Conservation (phyloP, 2,113 vertebrate species). For the Rhombomys opimus region DNA sequence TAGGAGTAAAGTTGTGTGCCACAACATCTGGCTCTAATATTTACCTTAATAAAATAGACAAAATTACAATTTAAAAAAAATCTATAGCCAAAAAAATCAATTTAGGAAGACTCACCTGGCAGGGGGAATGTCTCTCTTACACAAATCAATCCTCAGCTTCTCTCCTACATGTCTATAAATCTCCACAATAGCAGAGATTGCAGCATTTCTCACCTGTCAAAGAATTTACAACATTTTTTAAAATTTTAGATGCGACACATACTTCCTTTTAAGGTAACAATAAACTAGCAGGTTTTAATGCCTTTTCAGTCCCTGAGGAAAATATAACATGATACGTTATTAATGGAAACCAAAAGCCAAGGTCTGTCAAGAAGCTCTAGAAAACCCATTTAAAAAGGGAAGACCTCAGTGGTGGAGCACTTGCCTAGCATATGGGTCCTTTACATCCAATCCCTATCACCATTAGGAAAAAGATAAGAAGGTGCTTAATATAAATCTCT, state of each 20-base stretch:
- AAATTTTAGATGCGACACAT: not conserved
- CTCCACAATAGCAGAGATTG: conserved; percentile 92
- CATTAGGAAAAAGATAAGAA: not conserved
- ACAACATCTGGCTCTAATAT: not conserved
- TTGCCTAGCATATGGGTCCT: not conserved
- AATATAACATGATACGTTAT: conserved; percentile 12
- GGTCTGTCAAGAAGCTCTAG: not conserved
- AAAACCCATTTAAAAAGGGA: not conserved
- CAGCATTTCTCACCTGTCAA: conserved; percentile 94
- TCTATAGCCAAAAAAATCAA: not conserved
- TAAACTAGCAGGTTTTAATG: conserved; percentile 16
- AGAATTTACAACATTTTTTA: conserved; percentile 23
- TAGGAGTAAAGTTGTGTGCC: not conserved
- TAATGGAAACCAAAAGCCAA: conserved; percentile 31
- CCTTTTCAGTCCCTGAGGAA: not conserved
- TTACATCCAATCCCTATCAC: not conserved
- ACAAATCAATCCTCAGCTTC: conserved; percentile 91
- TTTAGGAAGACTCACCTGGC: conserved; percentile 89
- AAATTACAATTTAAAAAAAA: conserved; percentile 45
- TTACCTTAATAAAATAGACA: not conserved
- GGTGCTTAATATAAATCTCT: not conserved
- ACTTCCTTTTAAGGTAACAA: conserved; percentile 34
- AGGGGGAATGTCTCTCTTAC: conserved; percentile 92
- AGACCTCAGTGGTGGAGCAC: not conserved
- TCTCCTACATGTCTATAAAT: conserved; percentile 96